Base-by-base conservation (phyloP, 2,113 vertebrate species). In the Nibea albiflora region DNA sequence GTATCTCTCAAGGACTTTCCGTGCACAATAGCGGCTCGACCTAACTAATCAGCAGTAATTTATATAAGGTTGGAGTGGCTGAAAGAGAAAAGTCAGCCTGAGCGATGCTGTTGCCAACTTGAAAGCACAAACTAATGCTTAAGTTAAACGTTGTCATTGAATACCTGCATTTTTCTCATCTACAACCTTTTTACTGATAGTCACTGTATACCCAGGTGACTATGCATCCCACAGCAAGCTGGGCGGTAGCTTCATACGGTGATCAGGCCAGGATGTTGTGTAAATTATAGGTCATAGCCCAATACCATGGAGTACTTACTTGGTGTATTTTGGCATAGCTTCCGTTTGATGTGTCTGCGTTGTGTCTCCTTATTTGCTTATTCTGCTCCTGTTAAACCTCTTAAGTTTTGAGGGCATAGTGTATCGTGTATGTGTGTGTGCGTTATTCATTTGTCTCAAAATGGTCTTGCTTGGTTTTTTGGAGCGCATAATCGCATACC, bases 311-410 rank as follows among this genome's bases (percentile, higher is more conserved):
- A 44, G 28, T 50, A 63, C 22, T n/a, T n/a, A n/a, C 47, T 54
- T 4, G 1, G 24, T 24, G 1, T 73, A 16, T 62, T 64, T 64
- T 65, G 0, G 42, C 11, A 17, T 31, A n/a, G 9, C 1, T 22
- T 49, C 5, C 20, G 24, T 31, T 31, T 10, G 31, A n/a, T 26
- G 57, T 35, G 31, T 66, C 26, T 79, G 24, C 15, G 39, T 42
- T 28, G 20, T 49, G 28, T 31, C 12, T 73, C 49, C 17, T 62
- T 67, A 57, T 82, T 57, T 77, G 28, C 22, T 82, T 74, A 81
- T 75, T 85, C 31, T 79, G 28, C 26, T 11, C 67, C 11, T 64
- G n/a, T 53, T 56, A 70, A 54, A 69, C 73, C 39, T 65, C 74
- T 52, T 81, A 60, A 24, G 52, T 42, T 77, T 57, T 66, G 22